Conservation (phyloP, 1,140 invertebrate genomes). For the Chironomus tepperi region DNA sequence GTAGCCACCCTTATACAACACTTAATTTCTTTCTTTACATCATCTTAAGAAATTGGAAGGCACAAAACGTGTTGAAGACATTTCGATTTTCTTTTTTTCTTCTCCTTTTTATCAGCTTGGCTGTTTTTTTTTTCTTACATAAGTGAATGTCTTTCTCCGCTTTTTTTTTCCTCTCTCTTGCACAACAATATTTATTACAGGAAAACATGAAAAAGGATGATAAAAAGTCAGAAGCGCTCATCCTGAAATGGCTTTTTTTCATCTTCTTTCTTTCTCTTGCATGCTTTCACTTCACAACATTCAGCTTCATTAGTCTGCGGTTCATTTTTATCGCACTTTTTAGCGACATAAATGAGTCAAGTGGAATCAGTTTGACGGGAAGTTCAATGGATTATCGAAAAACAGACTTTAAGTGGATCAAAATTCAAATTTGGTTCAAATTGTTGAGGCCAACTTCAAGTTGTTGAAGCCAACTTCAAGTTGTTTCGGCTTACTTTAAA, state of each 20-base stretch:
- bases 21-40: constrained; percentile 17
- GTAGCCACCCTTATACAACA: not conserved
- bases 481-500: no score
- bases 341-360: not conserved
- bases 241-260: constrained; percentile 16
- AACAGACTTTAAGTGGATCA: not conserved
- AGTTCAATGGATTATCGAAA: not conserved
- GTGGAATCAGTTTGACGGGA: no score
- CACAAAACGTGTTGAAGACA: not conserved
- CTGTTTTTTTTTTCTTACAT: not conserved
- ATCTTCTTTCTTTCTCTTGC: not conserved
- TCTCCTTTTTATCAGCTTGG: not conserved
- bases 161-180: not conserved
- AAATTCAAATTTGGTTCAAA: no score
- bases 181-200: constrained; percentile 18
- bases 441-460: no score
- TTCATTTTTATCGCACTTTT: not conserved
- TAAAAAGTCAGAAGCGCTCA: constrained; percentile 23
- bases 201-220: constrained; percentile 24
- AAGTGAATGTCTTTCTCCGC: not conserved
- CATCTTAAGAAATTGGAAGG: not conserved
- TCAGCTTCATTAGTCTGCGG: constrained; percentile 22
- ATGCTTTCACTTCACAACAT: not conserved
- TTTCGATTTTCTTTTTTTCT: not conserved
- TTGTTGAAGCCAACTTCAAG: no score